Evolutionary conservation across 2,797 vertebrate genomes (phyloP).

Genomic region (Astyanax mexicanus): DNA sequence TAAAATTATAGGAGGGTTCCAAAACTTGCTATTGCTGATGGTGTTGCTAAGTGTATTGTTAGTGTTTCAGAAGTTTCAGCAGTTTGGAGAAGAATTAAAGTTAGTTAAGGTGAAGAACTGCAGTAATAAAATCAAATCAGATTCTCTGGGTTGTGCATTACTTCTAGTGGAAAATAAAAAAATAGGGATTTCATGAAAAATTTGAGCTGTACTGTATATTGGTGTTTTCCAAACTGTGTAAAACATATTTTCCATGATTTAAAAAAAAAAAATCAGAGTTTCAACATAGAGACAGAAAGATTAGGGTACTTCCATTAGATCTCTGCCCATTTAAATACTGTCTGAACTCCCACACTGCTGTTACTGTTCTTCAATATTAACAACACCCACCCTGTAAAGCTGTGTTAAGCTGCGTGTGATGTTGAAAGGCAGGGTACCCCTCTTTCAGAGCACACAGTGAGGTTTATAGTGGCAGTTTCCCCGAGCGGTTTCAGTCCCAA

Average conservation of each 20-base stretch:
- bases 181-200: too few species aligned
- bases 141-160: too few species aligned
- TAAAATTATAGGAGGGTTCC: too few species aligned
- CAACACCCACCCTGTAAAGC: neutral
- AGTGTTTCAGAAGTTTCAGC: too few species aligned
- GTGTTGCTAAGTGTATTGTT: too few species aligned
- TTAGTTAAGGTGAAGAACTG: too few species aligned
- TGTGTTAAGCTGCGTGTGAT: too few species aligned
- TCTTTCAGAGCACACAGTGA: conserved; percentile 9
- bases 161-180: too few species aligned
- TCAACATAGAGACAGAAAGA: neutral
- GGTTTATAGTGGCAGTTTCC: conserved; percentile 5
- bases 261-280: neutral
- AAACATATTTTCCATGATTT: neutral
- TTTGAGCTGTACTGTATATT: too few species aligned
- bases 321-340: neutral
- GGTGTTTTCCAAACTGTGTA: neutral
- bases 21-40: too few species aligned
- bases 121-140: too few species aligned
- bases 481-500: conserved; percentile 36
- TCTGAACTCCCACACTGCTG: neutral
- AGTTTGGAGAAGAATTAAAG: too few species aligned
- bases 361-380: neutral
- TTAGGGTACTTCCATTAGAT: neutral
- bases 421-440: conserved; percentile 33